phyloP scores from a whole-genome alignment of 2,797 vertebrate genomes.

The Diplodus puntazzo region DNA sequence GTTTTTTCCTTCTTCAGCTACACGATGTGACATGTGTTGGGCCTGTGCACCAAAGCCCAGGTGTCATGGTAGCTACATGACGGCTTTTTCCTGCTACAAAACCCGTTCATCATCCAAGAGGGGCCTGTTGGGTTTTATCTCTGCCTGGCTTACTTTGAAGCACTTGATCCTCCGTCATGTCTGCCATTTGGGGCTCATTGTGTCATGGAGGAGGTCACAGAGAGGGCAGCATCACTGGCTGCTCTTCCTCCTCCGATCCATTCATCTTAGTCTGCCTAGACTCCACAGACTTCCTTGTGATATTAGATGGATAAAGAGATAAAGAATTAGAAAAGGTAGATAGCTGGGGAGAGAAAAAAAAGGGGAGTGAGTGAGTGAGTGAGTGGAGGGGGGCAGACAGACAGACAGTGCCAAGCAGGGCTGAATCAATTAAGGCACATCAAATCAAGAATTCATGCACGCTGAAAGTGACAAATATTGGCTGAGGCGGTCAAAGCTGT shows the following conservation, averaged over 20 bases:
- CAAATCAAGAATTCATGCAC: conserved; percentile 95
- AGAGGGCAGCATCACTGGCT: conserved; percentile 71
- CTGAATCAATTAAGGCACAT: conserved; percentile 97
- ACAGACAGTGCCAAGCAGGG: conserved; percentile 88
- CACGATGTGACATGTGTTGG: conserved; percentile 69
- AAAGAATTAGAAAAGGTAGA: conserved; percentile 30
- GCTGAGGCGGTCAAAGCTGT: conserved; percentile 81
- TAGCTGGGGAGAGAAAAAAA: conserved; percentile 39
- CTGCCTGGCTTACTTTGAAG: conserved; percentile 79
- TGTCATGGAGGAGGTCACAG: conserved; percentile 80
- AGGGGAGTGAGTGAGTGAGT: background rate
- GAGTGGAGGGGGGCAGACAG: conserved; percentile 75
- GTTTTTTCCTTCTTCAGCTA: conserved; percentile 21
- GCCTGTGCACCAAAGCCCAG: conserved; percentile 58
- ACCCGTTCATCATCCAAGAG: conserved; percentile 73
- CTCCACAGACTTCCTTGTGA: conserved; percentile 26
- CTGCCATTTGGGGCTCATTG: conserved; percentile 80
- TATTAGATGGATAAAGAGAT: conserved; percentile 43
- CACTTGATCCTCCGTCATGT: conserved; percentile 81
- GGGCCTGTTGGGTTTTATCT: conserved; percentile 78
- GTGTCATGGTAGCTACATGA: conserved; percentile 73
- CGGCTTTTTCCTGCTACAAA: conserved; percentile 72
- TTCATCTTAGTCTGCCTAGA: conserved; percentile 54
- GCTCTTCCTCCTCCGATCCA: conserved; percentile 61
- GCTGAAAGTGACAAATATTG: conserved; percentile 93